Base-by-base conservation (phyloP, 2,113 vertebrate species). In the Cebidichthys violaceus region DNA sequence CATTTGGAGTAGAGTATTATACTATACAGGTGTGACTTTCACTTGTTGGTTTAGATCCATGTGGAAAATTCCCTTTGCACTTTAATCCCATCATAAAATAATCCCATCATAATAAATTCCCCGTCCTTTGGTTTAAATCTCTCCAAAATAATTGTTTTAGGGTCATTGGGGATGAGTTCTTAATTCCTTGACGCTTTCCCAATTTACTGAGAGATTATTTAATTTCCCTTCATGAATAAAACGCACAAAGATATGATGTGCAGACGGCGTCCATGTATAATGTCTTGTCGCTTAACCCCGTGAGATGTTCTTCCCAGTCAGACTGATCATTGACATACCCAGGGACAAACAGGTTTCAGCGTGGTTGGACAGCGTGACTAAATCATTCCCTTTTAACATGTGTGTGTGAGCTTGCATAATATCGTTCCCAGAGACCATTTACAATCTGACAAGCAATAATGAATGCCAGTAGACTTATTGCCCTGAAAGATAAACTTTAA, bases 401-500 rank as follows among this genome's bases (percentile, higher is more conserved):
- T 88, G 90, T 93, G 89, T 94, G 89, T 92, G 94, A 94, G 92
- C 91, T 75, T 90, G 92, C 94, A 94, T 94, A 94, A 93, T 89
- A 88, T 94, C 89, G 77, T 82, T 88, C 90, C 67, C 75, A 62
- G 71, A 94, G 93, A 89, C 89, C 94, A 93, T 96, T 95, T 94
- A 93, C 93, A 95, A 95, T 85, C 76, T 94, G 94, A 95, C 95
- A 96, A 92, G 93, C 91, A 85, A 83, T 95, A 95, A 95, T 94
- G 94, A 95, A 95, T 93, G 88, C 85, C 93, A 88, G 94, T 90
- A 92, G 94, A 95, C 94, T 94, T 95, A 95, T 94, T 92, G 93
- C 94, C 95, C 93, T 72, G 87, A 85, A 95, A 96, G 94, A 94
- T 94, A 95, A 96, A 96, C 95, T 95, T 95, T 95, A 96, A 95